Evolutionary conservation across 2,113 vertebrate genomes (phyloP).

Genomic region (Neodontobutis hainanensis): DNA sequence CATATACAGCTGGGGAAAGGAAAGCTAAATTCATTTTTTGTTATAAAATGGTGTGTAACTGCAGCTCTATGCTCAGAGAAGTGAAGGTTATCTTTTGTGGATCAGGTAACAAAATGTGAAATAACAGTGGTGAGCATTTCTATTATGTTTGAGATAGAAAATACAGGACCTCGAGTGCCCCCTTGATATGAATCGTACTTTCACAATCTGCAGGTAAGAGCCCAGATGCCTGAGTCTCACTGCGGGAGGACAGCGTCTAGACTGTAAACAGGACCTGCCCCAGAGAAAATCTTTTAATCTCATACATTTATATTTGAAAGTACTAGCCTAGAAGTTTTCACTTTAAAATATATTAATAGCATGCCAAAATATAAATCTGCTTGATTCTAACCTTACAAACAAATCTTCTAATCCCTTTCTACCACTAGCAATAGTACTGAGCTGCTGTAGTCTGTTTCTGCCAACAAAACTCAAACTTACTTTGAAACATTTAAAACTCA

Average conservation of each 20-base stretch:
- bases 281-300: slow-evolving; percentile 23
- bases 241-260: slow-evolving; percentile 21
- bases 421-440: too few species aligned
- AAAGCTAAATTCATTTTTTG: too few species aligned
- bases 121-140: slow-evolving; percentile 27
- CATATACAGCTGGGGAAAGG: too few species aligned
- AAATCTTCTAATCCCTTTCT: too few species aligned
- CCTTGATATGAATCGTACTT: slow-evolving; percentile 18
- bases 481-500: too few species aligned
- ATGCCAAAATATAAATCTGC: too few species aligned
- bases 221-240: background rate
- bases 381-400: too few species aligned
- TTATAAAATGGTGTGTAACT: too few species aligned
- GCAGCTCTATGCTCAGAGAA: too few species aligned
- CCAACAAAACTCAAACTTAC: too few species aligned
- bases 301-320: background rate
- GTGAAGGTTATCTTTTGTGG: background rate
- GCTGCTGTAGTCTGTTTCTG: too few species aligned
- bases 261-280: slow-evolving; percentile 41
- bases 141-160: slow-evolving; percentile 23
- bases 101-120: slow-evolving; percentile 27
- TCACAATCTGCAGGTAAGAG: slow-evolving; percentile 16
- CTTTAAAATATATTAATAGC: background rate
- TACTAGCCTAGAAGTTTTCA: background rate
- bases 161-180: slow-evolving; percentile 12